These are phyloP conservation scores for Ctenodactylus gundi DNA, from an alignment of 2,113 vertebrate species.

Conservation along the genomic window DNA sequence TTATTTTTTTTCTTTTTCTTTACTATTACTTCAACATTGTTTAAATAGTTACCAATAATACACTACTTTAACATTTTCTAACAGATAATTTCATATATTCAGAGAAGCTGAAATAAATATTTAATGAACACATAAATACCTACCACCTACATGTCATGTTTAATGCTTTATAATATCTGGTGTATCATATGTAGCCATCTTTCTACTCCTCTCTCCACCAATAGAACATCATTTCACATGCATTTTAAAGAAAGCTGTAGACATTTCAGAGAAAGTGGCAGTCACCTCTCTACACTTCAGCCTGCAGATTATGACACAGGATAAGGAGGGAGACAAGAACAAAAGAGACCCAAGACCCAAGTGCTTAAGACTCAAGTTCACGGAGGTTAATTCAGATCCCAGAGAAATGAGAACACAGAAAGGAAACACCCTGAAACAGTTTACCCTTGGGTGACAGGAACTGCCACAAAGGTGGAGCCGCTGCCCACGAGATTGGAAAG, in stretches of 20 bases:
- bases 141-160: background rate
- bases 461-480: background rate
- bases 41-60: background rate
- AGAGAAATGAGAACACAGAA: background rate
- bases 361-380: background rate
- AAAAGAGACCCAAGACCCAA: too few relatives aligned
- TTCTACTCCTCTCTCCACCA: background rate
- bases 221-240: background rate
- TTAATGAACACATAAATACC: background rate
- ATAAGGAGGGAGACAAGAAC: background rate
- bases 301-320: background rate
- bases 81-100: background rate
- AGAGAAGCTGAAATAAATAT: background rate
- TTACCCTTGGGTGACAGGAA: too few relatives aligned
- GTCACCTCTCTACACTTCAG: background rate
- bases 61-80: background rate
- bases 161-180: background rate
- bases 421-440: background rate
- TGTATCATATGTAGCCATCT: background rate
- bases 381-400: background rate
- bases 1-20: background rate
- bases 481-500: background rate
- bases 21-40: background rate
- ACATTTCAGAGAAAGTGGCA: background rate
- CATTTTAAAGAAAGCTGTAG: background rate